phyloP scores from a whole-genome alignment of 2,888 invertebrate genomes.

The Prosopocoilus inquinatus region DNA sequence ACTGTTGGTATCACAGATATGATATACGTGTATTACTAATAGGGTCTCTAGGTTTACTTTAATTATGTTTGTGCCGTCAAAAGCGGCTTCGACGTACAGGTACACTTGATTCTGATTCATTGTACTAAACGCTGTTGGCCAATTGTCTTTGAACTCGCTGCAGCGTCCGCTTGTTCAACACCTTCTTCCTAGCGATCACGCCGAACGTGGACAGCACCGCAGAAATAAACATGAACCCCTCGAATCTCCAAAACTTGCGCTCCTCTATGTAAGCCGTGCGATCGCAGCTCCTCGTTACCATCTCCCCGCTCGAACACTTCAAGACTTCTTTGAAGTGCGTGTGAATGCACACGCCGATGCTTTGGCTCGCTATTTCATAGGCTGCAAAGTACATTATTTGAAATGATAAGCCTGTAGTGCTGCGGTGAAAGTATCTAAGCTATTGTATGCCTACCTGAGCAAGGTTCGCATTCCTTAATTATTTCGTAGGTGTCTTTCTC shows the following conservation, averaged over 20 bases:
- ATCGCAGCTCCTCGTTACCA: constrained; percentile 82
- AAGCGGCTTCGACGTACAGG: constrained; percentile 15
- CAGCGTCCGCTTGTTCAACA: constrained; percentile 65
- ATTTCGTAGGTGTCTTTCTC: constrained; percentile 69
- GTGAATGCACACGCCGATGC: constrained; percentile 77
- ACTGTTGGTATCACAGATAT: constrained; percentile 55
- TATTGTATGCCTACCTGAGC: constrained; percentile 75
- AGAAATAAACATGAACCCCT: constrained; percentile 66
- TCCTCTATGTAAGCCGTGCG: constrained; percentile 82
- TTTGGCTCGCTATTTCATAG: constrained; percentile 80
- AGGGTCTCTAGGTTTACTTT: constrained; percentile 57
- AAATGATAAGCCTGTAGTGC: neutral
- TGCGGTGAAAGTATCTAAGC: constrained; percentile 3
- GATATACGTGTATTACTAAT: constrained; percentile 61
- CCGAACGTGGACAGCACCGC: constrained; percentile 64
- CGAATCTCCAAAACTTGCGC: constrained; percentile 79
- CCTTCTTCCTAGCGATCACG: constrained; percentile 64
- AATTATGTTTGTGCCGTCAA: constrained; percentile 7
- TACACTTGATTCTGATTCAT: constrained; percentile 3
- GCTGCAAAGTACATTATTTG: constrained; percentile 53
- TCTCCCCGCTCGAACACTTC: constrained; percentile 77
- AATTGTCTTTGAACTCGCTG: constrained; percentile 70
- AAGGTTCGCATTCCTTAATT: constrained; percentile 79
- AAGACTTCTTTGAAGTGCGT: constrained; percentile 82
- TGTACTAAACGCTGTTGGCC: constrained; percentile 58